Conservation (phyloP, 2,113 vertebrate species). For the Ramphastos sulfuratus region DNA sequence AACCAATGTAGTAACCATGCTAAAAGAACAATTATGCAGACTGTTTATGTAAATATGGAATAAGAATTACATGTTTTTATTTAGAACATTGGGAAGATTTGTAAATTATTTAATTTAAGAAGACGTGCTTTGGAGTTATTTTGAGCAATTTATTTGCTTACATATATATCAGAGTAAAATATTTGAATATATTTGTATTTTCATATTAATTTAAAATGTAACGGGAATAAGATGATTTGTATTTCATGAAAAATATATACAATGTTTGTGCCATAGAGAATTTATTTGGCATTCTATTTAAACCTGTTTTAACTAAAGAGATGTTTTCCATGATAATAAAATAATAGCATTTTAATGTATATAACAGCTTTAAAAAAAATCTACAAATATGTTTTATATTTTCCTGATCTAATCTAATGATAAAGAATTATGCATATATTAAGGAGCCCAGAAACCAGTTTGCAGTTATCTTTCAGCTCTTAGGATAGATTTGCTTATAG, state of each 20-base stretch:
- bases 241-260: background rate
- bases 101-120: constrained; percentile 50
- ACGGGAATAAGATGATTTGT: background rate
- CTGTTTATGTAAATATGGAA: constrained; percentile 55
- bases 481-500: background rate
- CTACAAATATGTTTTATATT: background rate
- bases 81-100: constrained; percentile 47
- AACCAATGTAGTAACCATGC: constrained; percentile 55
- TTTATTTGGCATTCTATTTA: background rate
- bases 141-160: constrained; percentile 35
- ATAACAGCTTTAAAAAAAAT: background rate
- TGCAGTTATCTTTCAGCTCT: background rate
- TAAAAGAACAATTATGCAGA: constrained; percentile 61
- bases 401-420: background rate
- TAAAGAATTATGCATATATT: background rate
- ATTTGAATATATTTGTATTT: constrained; percentile 12
- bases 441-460: background rate
- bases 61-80: background rate
- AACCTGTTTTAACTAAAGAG: background rate
- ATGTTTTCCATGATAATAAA: background rate
- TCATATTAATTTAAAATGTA: constrained; percentile 4
- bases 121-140: background rate
- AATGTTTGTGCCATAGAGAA: background rate
- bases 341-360: background rate
- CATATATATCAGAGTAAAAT: background rate